Conservation (phyloP, 2,113 vertebrate species). For the Brachyhypopomus gauderio region DNA sequence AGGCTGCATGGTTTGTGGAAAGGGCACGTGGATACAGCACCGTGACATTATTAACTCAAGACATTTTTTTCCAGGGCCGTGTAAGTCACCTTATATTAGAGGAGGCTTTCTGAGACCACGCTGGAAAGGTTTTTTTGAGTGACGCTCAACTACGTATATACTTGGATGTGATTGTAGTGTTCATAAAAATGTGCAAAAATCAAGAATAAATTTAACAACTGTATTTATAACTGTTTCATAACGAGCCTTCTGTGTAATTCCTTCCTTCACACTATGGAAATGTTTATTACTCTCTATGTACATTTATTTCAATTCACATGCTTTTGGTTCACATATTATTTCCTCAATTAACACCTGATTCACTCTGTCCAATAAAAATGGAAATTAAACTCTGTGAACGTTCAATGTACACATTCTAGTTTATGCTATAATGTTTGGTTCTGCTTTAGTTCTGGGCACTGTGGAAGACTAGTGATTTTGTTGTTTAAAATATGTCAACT, state of each 20-base stretch:
- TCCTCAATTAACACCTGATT: neutral
- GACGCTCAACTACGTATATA: neutral
- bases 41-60: constrained; percentile 61
- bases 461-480: constrained; percentile 74
- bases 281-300: neutral
- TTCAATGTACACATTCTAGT: too few species aligned
- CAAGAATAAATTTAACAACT: too few species aligned
- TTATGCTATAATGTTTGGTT: neutral
- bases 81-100: constrained; percentile 45
- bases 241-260: too few species aligned
- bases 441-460: constrained; percentile 51
- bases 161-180: neutral
- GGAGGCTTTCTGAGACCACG: constrained; percentile 15
- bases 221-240: too few species aligned
- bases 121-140: constrained; percentile 13
- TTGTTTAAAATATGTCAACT: constrained; percentile 59
- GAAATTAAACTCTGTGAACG: neutral
- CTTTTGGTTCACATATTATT: neutral
- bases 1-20: constrained; percentile 50
- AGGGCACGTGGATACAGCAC: constrained; percentile 54
- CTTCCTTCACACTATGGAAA: too few species aligned
- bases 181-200: neutral
- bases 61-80: constrained; percentile 36
- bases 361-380: neutral
- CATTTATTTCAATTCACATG: neutral